Conservation (phyloP, 2,797 vertebrate genomes). For the Chiroxiphia lanceolata region DNA sequence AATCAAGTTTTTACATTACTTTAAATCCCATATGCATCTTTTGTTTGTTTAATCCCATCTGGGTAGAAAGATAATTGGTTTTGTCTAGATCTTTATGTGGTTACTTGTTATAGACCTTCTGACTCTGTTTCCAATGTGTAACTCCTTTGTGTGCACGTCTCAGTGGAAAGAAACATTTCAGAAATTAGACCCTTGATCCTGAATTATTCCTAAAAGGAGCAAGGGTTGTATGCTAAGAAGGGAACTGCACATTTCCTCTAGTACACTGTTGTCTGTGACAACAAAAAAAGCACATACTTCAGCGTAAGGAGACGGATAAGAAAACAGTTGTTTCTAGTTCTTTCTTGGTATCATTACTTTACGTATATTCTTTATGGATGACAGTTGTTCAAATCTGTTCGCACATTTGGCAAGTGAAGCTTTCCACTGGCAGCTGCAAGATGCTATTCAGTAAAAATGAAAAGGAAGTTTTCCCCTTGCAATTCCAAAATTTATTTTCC, state of each 20-base stretch:
- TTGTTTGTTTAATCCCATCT: neutral
- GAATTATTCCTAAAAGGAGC: neutral
- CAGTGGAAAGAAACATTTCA: neutral
- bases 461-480: neutral
- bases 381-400: neutral
- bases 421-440: accelerated
- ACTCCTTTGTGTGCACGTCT: neutral
- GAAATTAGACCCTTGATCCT: neutral
- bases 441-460: neutral
- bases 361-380: neutral
- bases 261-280: neutral
- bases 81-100: neutral
- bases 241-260: neutral
- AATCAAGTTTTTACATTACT: neutral
- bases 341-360: neutral
- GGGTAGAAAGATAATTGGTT: neutral
- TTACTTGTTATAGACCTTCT: neutral
- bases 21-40: neutral
- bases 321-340: neutral
- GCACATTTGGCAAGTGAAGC: neutral
- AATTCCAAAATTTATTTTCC: neutral
- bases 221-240: neutral
- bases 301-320: neutral
- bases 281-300: neutral
- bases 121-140: neutral